Conservation (phyloP, 2,888 invertebrate genomes). For the Hydroisotoma schaefferi region DNA sequence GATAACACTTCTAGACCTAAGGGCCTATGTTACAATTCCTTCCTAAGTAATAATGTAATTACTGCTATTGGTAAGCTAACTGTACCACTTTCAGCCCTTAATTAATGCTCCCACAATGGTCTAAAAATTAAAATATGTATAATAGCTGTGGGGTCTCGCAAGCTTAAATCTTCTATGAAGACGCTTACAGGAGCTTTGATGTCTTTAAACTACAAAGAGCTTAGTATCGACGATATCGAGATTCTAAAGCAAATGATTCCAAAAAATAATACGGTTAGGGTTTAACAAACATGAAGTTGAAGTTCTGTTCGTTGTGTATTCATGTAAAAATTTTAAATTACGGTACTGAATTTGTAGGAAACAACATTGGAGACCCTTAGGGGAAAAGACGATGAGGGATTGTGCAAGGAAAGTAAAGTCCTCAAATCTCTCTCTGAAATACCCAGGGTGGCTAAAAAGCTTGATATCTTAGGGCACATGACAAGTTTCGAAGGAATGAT, state of each 20-base stretch:
- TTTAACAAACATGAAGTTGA: neutral
- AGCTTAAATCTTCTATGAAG: neutral
- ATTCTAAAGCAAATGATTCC: constrained; percentile 6
- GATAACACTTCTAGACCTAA: too few relatives aligned
- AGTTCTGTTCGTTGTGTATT: neutral
- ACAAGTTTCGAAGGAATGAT: constrained; percentile 13
- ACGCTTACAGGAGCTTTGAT: neutral
- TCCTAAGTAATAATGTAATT: too few relatives aligned
- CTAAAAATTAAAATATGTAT: too few relatives aligned
- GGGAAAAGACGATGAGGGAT: too few relatives aligned
- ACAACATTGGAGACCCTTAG: neutral
- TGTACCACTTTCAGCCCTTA: too few relatives aligned
- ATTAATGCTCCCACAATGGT: too few relatives aligned
- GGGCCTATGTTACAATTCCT: too few relatives aligned
- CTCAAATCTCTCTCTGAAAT: constrained; percentile 11
- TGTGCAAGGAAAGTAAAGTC: neutral
- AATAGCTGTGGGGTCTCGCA: too few relatives aligned
- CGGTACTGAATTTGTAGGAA: neutral
- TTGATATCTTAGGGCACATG: constrained; percentile 13
- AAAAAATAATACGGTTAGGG: constrained; percentile 6
- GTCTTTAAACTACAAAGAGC: neutral
- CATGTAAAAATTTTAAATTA: too few relatives aligned
- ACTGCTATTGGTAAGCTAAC: too few relatives aligned
- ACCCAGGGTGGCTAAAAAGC: constrained; percentile 10
- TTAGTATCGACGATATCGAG: neutral